These are phyloP conservation scores for Chanos chanos DNA, from an alignment of 2,797 vertebrate species.

Conservation along the genomic window DNA sequence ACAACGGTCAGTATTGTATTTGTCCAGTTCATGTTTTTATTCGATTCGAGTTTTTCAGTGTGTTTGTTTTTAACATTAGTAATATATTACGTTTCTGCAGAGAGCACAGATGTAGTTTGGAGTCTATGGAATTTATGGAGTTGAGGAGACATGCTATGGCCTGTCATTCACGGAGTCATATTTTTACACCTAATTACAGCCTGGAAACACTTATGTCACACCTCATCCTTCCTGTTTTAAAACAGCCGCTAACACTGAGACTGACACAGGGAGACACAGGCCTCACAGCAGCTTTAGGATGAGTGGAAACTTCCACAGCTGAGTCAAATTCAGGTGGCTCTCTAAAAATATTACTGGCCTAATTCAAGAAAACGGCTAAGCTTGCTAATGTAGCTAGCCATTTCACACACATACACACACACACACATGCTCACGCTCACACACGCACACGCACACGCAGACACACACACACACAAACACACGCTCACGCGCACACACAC, in stretches of 20 bases:
- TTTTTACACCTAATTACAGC: conserved; percentile 54
- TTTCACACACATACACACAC: no score
- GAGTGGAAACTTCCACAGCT: conserved; percentile 30
- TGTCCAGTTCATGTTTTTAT: background rate
- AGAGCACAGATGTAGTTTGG: no score
- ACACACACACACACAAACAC: no score
- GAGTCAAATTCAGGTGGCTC: conserved; percentile 4
- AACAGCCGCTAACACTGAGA: background rate
- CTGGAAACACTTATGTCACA: conserved; percentile 62
- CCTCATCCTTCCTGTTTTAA: conserved; percentile 60
- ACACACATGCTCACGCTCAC: no score
- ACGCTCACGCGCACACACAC: no score
- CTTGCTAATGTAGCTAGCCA: no score
- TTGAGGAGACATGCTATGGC: conserved; percentile 41
- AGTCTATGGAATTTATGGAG: conserved; percentile 29
- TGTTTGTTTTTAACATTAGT: background rate
- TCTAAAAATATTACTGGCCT: no score
- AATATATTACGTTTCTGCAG: background rate
- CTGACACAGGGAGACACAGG: background rate
- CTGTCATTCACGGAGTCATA: conserved; percentile 41
- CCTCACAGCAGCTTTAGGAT: conserved; percentile 12
- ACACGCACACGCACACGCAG: no score
- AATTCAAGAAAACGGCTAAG: no score
- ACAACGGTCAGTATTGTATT: no score
- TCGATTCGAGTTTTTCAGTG: background rate